Evolutionary conservation across 2,113 vertebrate species (phyloP), one percentile per base, ranked within the genome.

Genomic region (Brachypodius melanocephalos): DNA sequence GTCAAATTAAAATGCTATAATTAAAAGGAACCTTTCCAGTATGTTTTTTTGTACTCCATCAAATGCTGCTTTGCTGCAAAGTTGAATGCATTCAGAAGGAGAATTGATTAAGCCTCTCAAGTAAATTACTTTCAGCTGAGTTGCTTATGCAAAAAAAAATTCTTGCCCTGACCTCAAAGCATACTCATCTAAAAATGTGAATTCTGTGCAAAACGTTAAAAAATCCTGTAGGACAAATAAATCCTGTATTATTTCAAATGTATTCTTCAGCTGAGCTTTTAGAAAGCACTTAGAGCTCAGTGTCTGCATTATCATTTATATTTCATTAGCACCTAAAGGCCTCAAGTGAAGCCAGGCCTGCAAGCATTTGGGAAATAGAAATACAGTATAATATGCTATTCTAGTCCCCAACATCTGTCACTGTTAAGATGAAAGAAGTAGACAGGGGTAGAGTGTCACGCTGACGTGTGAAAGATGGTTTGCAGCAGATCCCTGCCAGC

Each of bases 51-150:
- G 32, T 81, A 58, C 45, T 84, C 46, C 15, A 61, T 87, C 77
- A 93, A 95, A 89, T 81, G 21, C 14, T 65, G 5, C 63, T 86
- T 91, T 63, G 21, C 52, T 89, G 81, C 38, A 71, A 89, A 46
- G 84, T 48, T 87, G 62, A 34, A 61, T 90, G 34, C n/a, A 45
- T 94, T 92, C 69, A 73, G 49, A 95, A 90, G 54, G 40, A 72
- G 61, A 87, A 92, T 68, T 94, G 77, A 93, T 95, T 90, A 79
- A 92, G 40, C 45, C 54, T 95, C 80, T 95, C 77, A 87, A 87
- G 69, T 57, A 92, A 92, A 97, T 94, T 94, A 65, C 62, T 92
- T 93, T 92, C 51, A 91, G 46, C 38, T 32, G 54, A 89, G 67
- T 78, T 95, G 17, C 68, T 95, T 90, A 78, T 55, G 40, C 3